Evolutionary conservation across 2,113 vertebrate genomes (phyloP).

Genomic region (Sigmodon hispidus): DNA sequence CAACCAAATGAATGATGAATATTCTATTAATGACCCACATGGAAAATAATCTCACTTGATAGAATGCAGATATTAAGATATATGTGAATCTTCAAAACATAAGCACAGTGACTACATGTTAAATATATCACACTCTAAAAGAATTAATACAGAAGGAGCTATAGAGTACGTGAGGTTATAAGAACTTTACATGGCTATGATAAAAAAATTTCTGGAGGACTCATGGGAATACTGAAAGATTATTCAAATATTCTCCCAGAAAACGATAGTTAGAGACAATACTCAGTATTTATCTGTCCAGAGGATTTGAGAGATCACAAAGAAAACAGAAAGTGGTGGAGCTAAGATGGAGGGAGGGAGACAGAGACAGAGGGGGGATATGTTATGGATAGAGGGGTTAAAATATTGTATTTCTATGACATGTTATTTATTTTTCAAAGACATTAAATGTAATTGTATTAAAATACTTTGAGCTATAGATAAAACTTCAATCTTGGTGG

Average conservation of each 20-base stretch:
- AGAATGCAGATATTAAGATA: not conserved
- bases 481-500: not conserved
- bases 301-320: not conserved
- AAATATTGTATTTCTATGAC: not conserved
- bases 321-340: not conserved
- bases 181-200: not conserved
- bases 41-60: not conserved
- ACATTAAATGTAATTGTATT: not conserved
- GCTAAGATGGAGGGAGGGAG: rapidly evolving
- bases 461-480: not conserved
- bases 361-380: not conserved
- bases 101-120: not conserved
- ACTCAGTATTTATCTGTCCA: not conserved
- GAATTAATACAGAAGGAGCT: rapidly evolving
- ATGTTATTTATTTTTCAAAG: not conserved
- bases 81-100: not conserved
- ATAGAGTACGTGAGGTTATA: rapidly evolving
- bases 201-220: not conserved
- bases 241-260: not conserved
- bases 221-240: not conserved
- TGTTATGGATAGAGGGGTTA: not conserved
- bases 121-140: not conserved
- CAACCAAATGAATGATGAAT: not conserved
- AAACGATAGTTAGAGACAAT: not conserved
- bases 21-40: not conserved